Evolutionary conservation across 1,140 invertebrate genomes (phyloP).

Genomic region (Zelostemma sp.): DNA sequence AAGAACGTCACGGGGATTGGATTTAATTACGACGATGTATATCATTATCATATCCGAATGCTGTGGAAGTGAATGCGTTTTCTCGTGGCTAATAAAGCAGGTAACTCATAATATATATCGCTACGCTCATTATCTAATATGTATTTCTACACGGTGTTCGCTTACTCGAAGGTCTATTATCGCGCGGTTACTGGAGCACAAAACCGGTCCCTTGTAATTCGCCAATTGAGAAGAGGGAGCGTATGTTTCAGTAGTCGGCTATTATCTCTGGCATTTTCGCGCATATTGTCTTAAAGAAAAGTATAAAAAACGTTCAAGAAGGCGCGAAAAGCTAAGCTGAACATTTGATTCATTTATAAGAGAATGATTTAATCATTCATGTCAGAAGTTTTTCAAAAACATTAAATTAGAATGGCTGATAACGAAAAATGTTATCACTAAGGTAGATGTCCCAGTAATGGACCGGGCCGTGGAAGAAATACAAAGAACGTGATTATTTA

Average conservation of each 20-base stretch:
- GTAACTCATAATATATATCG: slow-evolving; percentile 31
- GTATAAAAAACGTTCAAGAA: neutral
- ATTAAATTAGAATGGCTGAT: too few relatives aligned
- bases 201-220: slow-evolving; percentile 35
- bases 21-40: slow-evolving; percentile 26
- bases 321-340: neutral
- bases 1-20: slow-evolving; percentile 26
- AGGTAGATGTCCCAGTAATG: too few relatives aligned
- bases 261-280: slow-evolving; percentile 35
- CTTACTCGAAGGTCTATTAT: slow-evolving; percentile 40
- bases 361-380: neutral
- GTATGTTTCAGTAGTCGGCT: slow-evolving; percentile 34
- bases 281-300: slow-evolving; percentile 9
- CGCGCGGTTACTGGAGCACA: slow-evolving; percentile 33
- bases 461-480: too few relatives aligned
- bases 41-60: slow-evolving; percentile 15
- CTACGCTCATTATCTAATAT: slow-evolving; percentile 43
- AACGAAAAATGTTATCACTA: too few relatives aligned
- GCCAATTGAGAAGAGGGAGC: slow-evolving; percentile 30
- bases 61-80: slow-evolving; percentile 19
- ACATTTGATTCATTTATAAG: neutral
- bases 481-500: too few relatives aligned
- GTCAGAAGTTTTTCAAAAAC: too few relatives aligned
- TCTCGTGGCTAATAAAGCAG: slow-evolving; percentile 18
- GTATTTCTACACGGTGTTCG: slow-evolving; percentile 43